Conservation (phyloP, 2,888 invertebrate species). For the Yponomeuta evonymella region DNA sequence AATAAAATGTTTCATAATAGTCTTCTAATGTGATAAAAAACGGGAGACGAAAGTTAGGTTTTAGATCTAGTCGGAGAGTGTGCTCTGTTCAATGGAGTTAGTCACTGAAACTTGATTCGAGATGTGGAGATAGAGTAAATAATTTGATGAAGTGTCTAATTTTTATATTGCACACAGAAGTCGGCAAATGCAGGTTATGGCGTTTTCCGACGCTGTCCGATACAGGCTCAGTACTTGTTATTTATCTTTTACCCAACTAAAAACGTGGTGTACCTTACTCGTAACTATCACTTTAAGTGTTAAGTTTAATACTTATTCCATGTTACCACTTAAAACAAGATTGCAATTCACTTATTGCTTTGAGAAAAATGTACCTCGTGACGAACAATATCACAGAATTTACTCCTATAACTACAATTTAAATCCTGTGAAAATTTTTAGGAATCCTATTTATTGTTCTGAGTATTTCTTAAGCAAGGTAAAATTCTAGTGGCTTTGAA, state of each 20-base stretch:
- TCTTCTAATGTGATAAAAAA: constrained; percentile 12
- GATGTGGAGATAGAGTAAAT: neutral
- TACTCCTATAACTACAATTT: too few relatives aligned
- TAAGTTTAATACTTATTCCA: constrained; percentile 2
- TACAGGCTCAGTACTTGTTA: neutral
- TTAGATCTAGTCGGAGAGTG: constrained; percentile 13
- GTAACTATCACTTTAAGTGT: neutral
- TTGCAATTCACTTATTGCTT: neutral
- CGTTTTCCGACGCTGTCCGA: neutral
- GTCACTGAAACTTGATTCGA: neutral
- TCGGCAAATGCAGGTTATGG: neutral
- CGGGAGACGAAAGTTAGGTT: constrained; percentile 6
- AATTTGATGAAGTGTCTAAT: neutral
- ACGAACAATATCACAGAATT: neutral
- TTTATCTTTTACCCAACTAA: neutral
- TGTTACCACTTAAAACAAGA: neutral
- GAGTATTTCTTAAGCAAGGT: too few relatives aligned
- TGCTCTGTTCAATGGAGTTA: neutral
- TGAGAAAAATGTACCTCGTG: neutral
- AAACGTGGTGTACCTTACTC: neutral
- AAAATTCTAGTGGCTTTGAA: too few relatives aligned
- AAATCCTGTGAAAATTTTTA: too few relatives aligned
- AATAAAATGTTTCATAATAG: constrained; percentile 14
- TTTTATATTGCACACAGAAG: neutral
- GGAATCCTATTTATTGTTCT: too few relatives aligned